These are phyloP conservation scores for Heliconius himera DNA, from an alignment of 1,140 invertebrate genomes.

Conservation along the genomic window DNA sequence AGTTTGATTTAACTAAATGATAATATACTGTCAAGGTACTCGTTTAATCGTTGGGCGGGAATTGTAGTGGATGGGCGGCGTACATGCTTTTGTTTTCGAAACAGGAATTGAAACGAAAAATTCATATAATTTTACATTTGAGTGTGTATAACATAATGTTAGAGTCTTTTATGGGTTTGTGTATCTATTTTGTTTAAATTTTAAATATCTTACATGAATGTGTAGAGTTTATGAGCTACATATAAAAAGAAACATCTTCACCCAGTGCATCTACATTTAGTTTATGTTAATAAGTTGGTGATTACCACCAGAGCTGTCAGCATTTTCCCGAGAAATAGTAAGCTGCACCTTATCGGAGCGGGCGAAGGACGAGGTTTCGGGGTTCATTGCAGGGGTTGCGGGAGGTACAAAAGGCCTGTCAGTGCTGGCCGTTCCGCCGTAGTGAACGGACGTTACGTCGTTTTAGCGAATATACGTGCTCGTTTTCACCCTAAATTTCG, in stretches of 20 bases:
- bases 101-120: neutral
- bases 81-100: neutral
- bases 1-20: slow-evolving; percentile 28
- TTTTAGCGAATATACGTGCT: slow-evolving; percentile 32
- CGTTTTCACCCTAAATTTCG: slow-evolving; percentile 36
- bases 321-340: slow-evolving; percentile 58
- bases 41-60: slow-evolving; percentile 13
- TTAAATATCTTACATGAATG: neutral
- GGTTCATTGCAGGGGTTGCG: slow-evolving; percentile 58
- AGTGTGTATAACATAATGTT: neutral
- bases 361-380: slow-evolving; percentile 60
- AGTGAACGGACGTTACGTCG: slow-evolving; percentile 62
- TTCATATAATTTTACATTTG: neutral
- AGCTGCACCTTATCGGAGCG: slow-evolving; percentile 64
- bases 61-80: slow-evolving; percentile 17
- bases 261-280: slow-evolving; percentile 68
- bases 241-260: slow-evolving; percentile 19
- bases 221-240: neutral
- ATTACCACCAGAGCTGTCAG: slow-evolving; percentile 66
- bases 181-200: neutral
- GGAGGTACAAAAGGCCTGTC: slow-evolving; percentile 56
- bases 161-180: neutral
- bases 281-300: slow-evolving; percentile 73
- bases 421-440: slow-evolving; percentile 67
- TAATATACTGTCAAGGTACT: slow-evolving; percentile 32